Base-by-base conservation (phyloP, 1,140 invertebrate genomes). In the Aradophagus sp. region DNA sequence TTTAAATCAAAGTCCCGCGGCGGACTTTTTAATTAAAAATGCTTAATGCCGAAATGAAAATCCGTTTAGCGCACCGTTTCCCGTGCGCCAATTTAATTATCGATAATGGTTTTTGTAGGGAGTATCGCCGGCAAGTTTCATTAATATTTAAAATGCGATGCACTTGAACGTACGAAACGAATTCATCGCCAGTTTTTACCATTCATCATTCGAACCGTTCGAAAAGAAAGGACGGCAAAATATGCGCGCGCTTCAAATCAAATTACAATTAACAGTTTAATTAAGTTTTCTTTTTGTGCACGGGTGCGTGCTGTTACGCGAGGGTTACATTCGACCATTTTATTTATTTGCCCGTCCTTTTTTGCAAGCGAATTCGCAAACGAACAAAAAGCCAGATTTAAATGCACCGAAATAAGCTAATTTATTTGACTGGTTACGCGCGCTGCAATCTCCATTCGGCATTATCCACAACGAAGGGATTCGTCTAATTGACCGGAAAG, bases 401-500 rank as follows among this genome's bases (percentile, higher is more conserved):
- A 56, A 56, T 31, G 29, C 42, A 56, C 41, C 35, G 34, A 39
- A 48, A 55, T 34, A 12, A 41, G 48, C 50, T 53, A 53, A 65
- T 56, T 61, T 69, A 62, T 56, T 50, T 55, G 50, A 27, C 2
- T 23, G 14, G 58, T 69, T 44, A 52, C 34, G 26, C 12, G 44
- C 19, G 58, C 56, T 62, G 42, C 47, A 45, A 68, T 59, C 39
- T 35, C 41, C 27, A 38, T 45, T 62, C 44, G 27, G 34, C 52
- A 59, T 39, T 34, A 55, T 53, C 55, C 29, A 38, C 27, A 48
- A 62, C 14, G 67, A 70, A 63, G 67, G 67, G 67, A 70, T 61
- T 48, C 29, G 27, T 36, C 44, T 63, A 70, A 70, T 70, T 69
- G 66, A 56, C 56, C 56, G 56, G 56, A 61, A 69, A 68, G 50